Conservation (phyloP, 2,113 vertebrate species). For the Myiozetetes cayanensis region DNA sequence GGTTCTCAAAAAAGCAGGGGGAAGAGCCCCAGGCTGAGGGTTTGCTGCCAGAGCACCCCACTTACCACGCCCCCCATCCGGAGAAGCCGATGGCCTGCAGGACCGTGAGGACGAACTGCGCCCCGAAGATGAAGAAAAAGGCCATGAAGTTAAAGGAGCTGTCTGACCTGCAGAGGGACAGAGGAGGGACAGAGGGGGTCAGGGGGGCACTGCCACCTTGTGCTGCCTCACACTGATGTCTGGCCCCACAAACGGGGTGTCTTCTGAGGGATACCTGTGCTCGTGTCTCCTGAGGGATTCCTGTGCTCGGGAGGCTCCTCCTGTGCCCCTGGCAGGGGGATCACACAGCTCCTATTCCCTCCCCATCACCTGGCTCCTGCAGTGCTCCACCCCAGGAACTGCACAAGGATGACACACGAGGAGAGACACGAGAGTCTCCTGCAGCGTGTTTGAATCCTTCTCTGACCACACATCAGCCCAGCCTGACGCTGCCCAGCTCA, state of each 20-base stretch:
- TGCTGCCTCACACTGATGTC: not conserved
- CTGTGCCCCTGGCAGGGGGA: not conserved
- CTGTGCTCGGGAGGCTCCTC: not conserved
- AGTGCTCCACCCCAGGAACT: not conserved
- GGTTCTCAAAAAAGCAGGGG: not conserved
- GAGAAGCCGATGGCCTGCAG: slow-evolving; percentile 86
- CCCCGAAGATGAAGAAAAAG: slow-evolving; percentile 94
- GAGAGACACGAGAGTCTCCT: not conserved
- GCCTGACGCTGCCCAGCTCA: not conserved
- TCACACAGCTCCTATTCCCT: not conserved
- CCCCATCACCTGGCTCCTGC: not conserved
- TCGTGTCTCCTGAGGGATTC: not conserved
- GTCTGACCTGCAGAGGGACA: slow-evolving; percentile 78
- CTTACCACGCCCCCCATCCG: slow-evolving; percentile 92
- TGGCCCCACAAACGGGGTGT: not conserved
- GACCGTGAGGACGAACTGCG: slow-evolving; percentile 82
- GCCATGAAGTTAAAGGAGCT: slow-evolving; percentile 98
- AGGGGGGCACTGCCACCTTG: not conserved
- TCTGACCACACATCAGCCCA: not conserved
- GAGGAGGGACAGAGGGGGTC: not conserved
- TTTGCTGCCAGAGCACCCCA: not conserved
- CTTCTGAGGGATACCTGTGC: not conserved
- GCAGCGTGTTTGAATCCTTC: not conserved
- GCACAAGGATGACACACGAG: not conserved
- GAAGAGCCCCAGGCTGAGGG: not conserved